Percentiles rank a stretch among this genome's conserved stretches.
phyloP scores from a whole-genome alignment of 2,797 vertebrate genomes.

The Mus caroli region DNA sequence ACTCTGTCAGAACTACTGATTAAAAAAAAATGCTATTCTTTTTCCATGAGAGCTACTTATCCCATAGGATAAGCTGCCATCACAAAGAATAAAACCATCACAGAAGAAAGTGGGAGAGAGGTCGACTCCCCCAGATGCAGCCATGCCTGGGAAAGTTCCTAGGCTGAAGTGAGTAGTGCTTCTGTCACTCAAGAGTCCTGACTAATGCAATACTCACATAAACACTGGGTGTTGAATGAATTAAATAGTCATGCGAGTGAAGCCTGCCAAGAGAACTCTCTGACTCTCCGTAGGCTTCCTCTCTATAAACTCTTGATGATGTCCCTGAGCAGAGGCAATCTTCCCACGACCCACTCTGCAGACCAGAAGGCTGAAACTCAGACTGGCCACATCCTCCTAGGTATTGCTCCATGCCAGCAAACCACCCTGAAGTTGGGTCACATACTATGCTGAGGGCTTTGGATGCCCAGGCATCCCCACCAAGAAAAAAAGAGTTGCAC shows the following conservation, averaged over 20 bases:
- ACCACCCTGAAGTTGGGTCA: background rate
- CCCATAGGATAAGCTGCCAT: background rate
- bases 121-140: background rate
- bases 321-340: background rate
- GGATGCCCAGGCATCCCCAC: background rate
- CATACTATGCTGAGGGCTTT: background rate
- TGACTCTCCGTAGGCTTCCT: background rate
- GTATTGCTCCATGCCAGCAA: background rate
- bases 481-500: background rate
- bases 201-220: conserved; percentile 64
- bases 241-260: conserved; percentile 1
- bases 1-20: background rate
- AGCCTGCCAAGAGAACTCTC: conserved; percentile 49
- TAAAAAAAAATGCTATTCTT: background rate
- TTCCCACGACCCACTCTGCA: conserved; percentile 13
- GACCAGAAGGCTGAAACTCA: background rate
- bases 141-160: conserved; percentile 43
- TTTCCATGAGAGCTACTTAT: background rate
- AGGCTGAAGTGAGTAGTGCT: conserved; percentile 53
- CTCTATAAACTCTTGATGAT: background rate
- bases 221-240: conserved; percentile 63
- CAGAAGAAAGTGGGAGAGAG: background rate
- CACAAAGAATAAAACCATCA: conserved; percentile 54
- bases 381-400: background rate
- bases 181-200: conserved; percentile 60